Conservation (phyloP, 2,113 vertebrate genomes). For the Hippocampus guttulatus region DNA sequence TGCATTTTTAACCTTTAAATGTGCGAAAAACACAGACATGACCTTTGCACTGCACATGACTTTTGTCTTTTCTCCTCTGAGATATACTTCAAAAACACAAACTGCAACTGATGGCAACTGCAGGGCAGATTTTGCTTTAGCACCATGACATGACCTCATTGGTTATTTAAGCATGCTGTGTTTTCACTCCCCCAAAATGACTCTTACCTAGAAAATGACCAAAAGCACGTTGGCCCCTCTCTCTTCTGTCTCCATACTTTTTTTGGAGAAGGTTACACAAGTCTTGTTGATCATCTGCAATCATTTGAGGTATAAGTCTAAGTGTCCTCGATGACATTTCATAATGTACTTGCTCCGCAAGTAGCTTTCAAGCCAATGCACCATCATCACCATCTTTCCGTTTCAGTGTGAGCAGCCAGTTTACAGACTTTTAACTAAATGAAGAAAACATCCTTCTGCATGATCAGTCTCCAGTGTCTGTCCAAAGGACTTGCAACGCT, state of each 20-base stretch:
- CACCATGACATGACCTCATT: slow-evolving; percentile 1
- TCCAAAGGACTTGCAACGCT: no score
- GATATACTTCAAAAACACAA: neutral
- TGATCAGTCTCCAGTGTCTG: neutral
- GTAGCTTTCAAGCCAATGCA: neutral
- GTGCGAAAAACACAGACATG: neutral
- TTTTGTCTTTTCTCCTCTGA: neutral
- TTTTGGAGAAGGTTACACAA: slow-evolving; percentile 7
- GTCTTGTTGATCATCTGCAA: slow-evolving; percentile 6
- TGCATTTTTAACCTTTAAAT: neutral
- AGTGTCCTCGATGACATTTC: neutral
- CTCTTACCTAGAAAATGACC: slow-evolving; percentile 14
- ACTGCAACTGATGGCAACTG: slow-evolving; percentile 4
- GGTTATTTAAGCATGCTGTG: neutral
- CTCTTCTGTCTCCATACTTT: slow-evolving; percentile 2
- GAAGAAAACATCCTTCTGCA: neutral
- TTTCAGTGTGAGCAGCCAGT: no score
- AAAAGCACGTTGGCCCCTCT: slow-evolving; percentile 1
- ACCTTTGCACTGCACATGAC: neutral
- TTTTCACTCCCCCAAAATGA: slow-evolving; percentile 9
- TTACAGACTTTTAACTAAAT: neutral
- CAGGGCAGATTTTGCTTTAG: neutral
- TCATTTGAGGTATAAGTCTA: neutral
- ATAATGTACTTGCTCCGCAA: neutral
- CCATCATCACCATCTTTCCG: neutral